Evolutionary conservation across 2,113 vertebrate species (phyloP).

Genomic region (Atractosteus spatula): DNA sequence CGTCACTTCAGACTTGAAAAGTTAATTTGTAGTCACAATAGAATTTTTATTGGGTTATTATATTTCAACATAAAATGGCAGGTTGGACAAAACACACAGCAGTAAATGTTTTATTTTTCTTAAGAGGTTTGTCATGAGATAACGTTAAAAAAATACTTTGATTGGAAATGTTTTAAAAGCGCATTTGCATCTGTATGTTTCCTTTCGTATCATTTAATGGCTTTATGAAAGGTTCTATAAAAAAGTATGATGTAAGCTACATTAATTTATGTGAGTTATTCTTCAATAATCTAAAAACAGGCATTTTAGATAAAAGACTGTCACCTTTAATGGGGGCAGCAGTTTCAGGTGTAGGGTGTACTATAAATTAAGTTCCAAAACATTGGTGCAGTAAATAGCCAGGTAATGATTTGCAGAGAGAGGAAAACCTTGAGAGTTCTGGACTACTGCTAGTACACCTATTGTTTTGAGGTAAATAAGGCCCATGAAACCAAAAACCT

Average conservation of each 20-base stretch:
- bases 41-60: conserved; percentile 8
- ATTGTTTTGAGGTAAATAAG: background rate
- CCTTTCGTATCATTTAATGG: no score
- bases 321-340: no score
- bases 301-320: no score
- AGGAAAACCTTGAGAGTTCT: background rate
- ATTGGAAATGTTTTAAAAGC: no score
- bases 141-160: conserved; percentile 14
- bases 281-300: no score
- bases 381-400: background rate
- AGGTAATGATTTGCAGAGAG: background rate
- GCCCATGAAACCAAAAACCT: background rate
- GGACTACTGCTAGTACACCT: background rate
- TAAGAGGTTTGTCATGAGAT: conserved; percentile 16
- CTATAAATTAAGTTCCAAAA: background rate
- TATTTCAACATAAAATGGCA: conserved; percentile 10
- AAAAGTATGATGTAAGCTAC: no score
- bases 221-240: no score
- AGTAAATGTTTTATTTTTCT: conserved; percentile 14
- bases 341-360: no score
- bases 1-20: background rate
- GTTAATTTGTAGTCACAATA: conserved; percentile 3
- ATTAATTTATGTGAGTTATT: no score
- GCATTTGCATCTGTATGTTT: no score
- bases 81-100: background rate